Evolutionary conservation across 2,113 vertebrate genomes (phyloP).

Genomic region (Dipodomys stephensi): DNA sequence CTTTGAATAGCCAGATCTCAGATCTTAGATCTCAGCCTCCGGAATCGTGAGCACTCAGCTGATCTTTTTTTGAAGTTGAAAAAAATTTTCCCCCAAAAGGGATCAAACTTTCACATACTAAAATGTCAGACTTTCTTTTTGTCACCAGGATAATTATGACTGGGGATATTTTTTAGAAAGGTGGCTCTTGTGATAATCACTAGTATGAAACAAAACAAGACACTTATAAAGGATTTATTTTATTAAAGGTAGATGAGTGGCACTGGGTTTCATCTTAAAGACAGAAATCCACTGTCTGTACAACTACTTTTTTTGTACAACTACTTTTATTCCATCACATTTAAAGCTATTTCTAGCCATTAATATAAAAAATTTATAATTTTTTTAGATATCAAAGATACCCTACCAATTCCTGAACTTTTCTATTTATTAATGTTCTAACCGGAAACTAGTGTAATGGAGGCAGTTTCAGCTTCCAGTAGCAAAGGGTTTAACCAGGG

Average conservation of each 20-base stretch:
- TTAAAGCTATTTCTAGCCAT: conserved; percentile 28
- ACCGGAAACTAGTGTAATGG: background rate
- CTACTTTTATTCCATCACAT: conserved; percentile 3
- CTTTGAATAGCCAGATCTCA: too few species aligned
- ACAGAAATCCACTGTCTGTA: background rate
- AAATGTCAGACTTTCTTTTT: conserved; percentile 50
- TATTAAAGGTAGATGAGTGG: background rate
- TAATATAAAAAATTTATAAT: conserved; percentile 12
- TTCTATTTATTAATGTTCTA: conserved; percentile 30
- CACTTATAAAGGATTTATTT: background rate
- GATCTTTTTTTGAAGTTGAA: background rate
- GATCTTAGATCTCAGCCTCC: too few species aligned
- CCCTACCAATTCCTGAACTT: background rate
- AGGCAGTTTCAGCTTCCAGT: background rate
- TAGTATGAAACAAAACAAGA: conserved; percentile 11
- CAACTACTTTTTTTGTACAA: background rate
- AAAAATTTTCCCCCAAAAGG: background rate
- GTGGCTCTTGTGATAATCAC: conserved; percentile 16
- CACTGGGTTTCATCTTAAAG: conserved; percentile 23
- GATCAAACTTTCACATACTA: conserved; percentile 45
- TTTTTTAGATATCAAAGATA: background rate
- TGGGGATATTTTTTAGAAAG: conserved; percentile 32
- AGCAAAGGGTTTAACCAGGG: conserved; percentile 19
- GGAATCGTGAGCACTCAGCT: background rate
- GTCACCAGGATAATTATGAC: background rate